Conservation (phyloP, 2,888 invertebrate genomes). For the Drosophila atripex region DNA sequence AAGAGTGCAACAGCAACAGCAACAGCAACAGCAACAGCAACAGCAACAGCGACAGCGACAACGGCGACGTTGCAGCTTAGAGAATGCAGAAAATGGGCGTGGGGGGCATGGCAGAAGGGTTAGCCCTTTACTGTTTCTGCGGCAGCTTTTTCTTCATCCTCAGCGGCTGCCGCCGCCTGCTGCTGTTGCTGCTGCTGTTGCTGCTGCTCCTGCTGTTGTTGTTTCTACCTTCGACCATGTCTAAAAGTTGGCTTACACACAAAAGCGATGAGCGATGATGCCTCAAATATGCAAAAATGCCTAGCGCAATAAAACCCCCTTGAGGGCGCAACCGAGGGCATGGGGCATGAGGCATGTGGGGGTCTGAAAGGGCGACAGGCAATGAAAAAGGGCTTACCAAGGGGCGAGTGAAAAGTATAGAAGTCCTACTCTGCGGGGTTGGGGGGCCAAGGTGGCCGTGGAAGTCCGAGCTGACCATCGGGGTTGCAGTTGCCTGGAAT, state of each 20-base stretch:
- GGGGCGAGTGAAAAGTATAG: slow-evolving; percentile 4
- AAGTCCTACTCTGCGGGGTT: not conserved
- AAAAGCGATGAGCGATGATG: slow-evolving; percentile 81
- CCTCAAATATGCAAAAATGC: slow-evolving; percentile 80
- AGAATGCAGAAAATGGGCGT: slow-evolving; percentile 50
- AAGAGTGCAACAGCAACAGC: slow-evolving; percentile 61
- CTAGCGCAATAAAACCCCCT: slow-evolving; percentile 74
- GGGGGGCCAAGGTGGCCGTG: slow-evolving; percentile 5
- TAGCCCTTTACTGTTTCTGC: slow-evolving; percentile 32
- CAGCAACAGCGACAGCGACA: slow-evolving; percentile 35
- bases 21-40: slow-evolving; percentile 54
- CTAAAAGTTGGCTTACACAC: slow-evolving; percentile 64
- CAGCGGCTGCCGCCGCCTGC: slow-evolving; percentile 1
- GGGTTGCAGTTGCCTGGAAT: slow-evolving; percentile 55
- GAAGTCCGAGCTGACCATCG: slow-evolving; percentile 40
- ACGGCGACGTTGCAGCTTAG: slow-evolving; percentile 67
- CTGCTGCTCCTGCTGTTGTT: slow-evolving; percentile 13
- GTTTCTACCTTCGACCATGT: slow-evolving; percentile 45
- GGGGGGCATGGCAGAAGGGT: slow-evolving; percentile 32
- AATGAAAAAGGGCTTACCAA: slow-evolving; percentile 51
- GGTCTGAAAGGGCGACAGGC: slow-evolving; percentile 18
- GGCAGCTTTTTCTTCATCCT: slow-evolving; percentile 16
- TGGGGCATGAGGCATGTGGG: not conserved
- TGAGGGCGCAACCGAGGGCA: slow-evolving; percentile 15
- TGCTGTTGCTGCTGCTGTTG: slow-evolving; percentile 2